Evolutionary conservation across 2,113 vertebrate genomes (phyloP), one percentile per base, ranked within the genome.

Genomic region (Pedionomus torquatus): DNA sequence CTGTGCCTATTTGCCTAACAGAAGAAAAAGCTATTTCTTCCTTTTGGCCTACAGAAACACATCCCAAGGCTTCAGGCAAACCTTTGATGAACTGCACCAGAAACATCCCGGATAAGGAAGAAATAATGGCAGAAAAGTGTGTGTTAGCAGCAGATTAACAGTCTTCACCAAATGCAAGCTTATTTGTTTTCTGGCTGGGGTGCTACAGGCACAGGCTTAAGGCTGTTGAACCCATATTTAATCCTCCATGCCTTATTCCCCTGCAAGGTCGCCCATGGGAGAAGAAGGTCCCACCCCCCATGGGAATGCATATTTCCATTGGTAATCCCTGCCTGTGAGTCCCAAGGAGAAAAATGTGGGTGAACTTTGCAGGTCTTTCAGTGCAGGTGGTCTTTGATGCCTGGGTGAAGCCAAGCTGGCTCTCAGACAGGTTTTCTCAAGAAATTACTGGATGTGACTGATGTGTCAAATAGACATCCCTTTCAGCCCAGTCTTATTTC

Each of bases 161-260:
- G 26, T 82, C 30, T 48, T 89, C 18, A 41, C n/a, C 37, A 14
- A 33, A 4, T 26, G 28, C 0, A 2, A 65, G n/a, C 26, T 68
- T 66, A 58, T 11, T 63, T n/a, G n/a, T n/a, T 54, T 80, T 68
- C 81, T 68, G 48, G 7, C 63, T 87, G 31, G 10, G 20, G 23
- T 61, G 43, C 30, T 63, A 10, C 2, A 31, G 21, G 28, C 25
- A 5, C 10, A 70, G 28, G 17, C 21, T 77, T 30, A 52, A 55
- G 68, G 26, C 17, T 87, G 5, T 30, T 82, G 52, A 89, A 2
- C 39, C 30, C 6, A 0, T 31, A 21, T 66, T 70, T 78, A 63
- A 10, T 39, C 51, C 24, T 65, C 23, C 19, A 12, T n/a, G 20
- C 17, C 8, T 0, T 0, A 26, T 68, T 37, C 17, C 72, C 15